Base-by-base conservation (phyloP, 2,888 invertebrate genomes). In the Aphodius sticticus region DNA sequence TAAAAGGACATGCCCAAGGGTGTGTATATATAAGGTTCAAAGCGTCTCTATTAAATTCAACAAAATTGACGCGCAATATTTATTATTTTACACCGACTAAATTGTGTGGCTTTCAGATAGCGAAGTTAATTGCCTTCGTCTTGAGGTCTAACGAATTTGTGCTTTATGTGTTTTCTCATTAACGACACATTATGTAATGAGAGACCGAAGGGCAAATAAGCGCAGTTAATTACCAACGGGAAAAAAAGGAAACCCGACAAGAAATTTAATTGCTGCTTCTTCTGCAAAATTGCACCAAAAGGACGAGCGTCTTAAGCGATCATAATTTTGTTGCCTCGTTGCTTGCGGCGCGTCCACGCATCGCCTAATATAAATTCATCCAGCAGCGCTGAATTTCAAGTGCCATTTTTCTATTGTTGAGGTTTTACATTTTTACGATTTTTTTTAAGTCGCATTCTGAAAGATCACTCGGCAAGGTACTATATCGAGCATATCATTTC, bases 391-490 rank as follows among this genome's bases (percentile, higher is more conserved):
- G 16, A 74, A 74, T 74, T 35, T n/a, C 16, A 74, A 74, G 35
- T 74, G 12, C 74, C 36, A 74, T 74, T 16, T 26, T 14, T 69
- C 70, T 36, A 74, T 16, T 72, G 35, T 72, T 36, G 14, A 26
- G 36, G 37, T 74, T 36, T 74, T 74, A 36, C 74, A 53, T 12
- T 53, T 53, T 74, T 36, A 3, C 36, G 14, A 26, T 26, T 16
- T 14, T 16, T 6, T 72, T 26, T 36, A 6, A 74, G 74, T 3
- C 6, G 74, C 74, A 37, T 74, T 14, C 35, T 74, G 36, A 36
- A 74, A 74, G 74, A 74, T 35, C 74, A 74, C 74, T 74, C 74
- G 74, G 16, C 74, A 74, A 74, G 15, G 37, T 36, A 74, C 37
- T 26, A 74, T 74, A 74, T 74, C 74, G 74, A 74, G 74, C 74